Percentiles rank a stretch among this genome's conserved stretches.
phyloP scores from a whole-genome alignment of 2,888 invertebrate species.

The Nomada hirtipes region DNA sequence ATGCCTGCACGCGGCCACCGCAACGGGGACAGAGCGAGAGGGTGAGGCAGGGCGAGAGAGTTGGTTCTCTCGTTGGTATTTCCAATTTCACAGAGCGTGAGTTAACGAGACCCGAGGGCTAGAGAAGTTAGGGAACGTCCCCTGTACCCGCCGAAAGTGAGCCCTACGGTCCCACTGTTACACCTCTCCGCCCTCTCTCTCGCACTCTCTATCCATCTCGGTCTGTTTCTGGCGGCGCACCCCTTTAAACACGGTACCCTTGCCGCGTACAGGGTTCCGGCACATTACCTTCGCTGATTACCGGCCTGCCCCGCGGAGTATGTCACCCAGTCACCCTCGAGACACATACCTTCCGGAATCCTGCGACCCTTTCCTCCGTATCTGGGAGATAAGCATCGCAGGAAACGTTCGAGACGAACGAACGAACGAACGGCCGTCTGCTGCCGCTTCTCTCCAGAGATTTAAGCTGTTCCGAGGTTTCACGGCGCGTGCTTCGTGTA shows the following conservation, averaged over 20 bases:
- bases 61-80: conserved; percentile 77
- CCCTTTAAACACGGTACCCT: conserved; percentile 76
- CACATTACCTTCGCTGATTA: conserved; percentile 84
- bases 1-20: conserved; percentile 53
- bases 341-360: conserved; percentile 77
- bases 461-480: conserved; percentile 23
- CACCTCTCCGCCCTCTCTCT: conserved; percentile 38
- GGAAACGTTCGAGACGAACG: conserved; percentile 49
- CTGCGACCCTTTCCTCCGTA: conserved; percentile 52
- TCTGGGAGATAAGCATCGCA: conserved; percentile 49
- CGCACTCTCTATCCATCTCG: conserved; percentile 11
- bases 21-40: conserved; percentile 30
- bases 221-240: conserved; percentile 17
- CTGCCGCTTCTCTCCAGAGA: conserved; percentile 37
- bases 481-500: not conserved
- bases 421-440: conserved; percentile 21
- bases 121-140: conserved; percentile 71
- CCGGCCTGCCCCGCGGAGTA: conserved; percentile 80
- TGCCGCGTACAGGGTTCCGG: conserved; percentile 78
- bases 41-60: conserved; percentile 26
- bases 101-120: conserved; percentile 83
- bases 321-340: conserved; percentile 81
- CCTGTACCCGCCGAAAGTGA: conserved; percentile 59
- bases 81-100: conserved; percentile 84
- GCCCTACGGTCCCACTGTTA: conserved; percentile 55